These are phyloP conservation scores for Diuraphis noxia DNA, from an alignment of 1,140 invertebrate genomes.

Conservation along the genomic window DNA sequence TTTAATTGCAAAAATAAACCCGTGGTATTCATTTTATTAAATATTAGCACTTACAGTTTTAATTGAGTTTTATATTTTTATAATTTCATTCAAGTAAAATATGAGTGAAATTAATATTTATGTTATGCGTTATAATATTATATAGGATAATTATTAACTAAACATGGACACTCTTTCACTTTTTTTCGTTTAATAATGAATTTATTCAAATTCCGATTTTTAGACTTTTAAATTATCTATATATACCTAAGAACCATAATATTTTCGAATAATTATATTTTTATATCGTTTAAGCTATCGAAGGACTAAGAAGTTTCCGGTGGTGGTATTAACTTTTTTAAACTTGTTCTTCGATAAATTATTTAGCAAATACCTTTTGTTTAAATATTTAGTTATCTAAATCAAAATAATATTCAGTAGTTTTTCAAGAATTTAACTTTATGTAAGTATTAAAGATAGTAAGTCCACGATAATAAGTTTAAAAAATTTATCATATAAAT, in stretches of 20 bases:
- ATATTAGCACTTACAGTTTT: neutral
- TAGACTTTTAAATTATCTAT: neutral
- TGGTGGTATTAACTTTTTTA: neutral
- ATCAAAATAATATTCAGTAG: neutral
- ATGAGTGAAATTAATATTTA: neutral
- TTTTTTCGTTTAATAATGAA: neutral
- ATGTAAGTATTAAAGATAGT: neutral
- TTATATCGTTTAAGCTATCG: too few species aligned
- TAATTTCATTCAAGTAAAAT: neutral
- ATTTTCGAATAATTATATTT: neutral
- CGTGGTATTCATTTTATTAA: neutral
- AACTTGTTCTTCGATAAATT: neutral
- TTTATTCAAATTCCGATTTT: neutral
- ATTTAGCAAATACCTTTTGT: neutral
- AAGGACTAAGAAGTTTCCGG: fast-evolving
- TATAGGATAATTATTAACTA: neutral
- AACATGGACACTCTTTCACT: neutral
- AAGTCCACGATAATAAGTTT: neutral
- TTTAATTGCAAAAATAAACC: neutral
- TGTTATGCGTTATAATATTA: neutral
- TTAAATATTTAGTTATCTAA: neutral
- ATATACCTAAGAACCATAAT: neutral
- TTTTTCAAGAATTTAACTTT: neutral
- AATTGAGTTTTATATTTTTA: neutral
- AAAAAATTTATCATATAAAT: too few species aligned